Evolutionary conservation across 2,888 invertebrate species (phyloP).

Genomic region (Taenaris catops): DNA sequence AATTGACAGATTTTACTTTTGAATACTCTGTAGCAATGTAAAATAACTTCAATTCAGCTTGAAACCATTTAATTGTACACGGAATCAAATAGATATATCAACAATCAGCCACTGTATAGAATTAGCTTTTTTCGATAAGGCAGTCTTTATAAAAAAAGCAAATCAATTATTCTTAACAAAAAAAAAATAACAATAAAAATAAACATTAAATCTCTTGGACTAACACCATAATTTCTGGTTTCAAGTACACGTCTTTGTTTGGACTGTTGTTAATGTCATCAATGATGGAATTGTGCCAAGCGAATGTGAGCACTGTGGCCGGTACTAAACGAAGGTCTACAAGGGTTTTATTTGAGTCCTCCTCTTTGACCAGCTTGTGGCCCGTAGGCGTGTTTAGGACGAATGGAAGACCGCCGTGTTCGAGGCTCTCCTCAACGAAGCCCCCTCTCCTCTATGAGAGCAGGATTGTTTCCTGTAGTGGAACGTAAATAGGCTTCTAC

Average conservation of each 20-base stretch:
- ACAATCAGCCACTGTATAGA: no score
- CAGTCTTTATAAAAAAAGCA: constrained; percentile 13
- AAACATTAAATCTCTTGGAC: constrained; percentile 81
- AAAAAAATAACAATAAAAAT: no score
- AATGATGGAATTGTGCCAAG: constrained; percentile 79
- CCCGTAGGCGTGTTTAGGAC: constrained; percentile 84
- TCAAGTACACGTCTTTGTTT: constrained; percentile 82
- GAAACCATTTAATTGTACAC: no score
- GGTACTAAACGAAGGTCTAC: constrained; percentile 90
- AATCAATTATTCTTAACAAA: constrained; percentile 6
- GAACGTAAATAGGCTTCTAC: no score
- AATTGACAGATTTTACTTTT: no score
- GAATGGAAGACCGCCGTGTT: constrained; percentile 84
- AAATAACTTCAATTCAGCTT: neutral
- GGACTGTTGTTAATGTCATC: constrained; percentile 73
- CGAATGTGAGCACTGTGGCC: constrained; percentile 88
- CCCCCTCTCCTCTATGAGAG: constrained; percentile 69
- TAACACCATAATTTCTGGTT: constrained; percentile 87
- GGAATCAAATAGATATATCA: no score
- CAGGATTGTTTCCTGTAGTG: constrained; percentile 90
- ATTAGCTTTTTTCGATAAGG: no score
- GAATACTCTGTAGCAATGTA: no score
- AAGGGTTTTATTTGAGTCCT: constrained; percentile 85
- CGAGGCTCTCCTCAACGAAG: constrained; percentile 89
- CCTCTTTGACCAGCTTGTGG: constrained; percentile 80